Evolutionary conservation across 1,140 invertebrate species (phyloP), one percentile per base, ranked within the genome.

Genomic region (Achatina immaculata): DNA sequence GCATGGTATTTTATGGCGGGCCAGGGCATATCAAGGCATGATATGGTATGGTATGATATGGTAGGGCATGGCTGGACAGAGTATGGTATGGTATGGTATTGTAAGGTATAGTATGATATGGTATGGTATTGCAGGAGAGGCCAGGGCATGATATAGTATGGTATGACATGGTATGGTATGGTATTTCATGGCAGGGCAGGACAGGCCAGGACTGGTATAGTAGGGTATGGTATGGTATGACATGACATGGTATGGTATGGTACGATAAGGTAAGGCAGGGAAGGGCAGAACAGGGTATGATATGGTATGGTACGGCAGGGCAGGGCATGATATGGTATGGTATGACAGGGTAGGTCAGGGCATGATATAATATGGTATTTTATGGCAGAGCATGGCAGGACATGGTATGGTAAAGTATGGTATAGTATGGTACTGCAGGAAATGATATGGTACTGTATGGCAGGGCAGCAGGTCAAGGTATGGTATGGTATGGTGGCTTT

Each of bases 11-110:
- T 14, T 68, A 68, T 31, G 65, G 65, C 31, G 31, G 11, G 65
- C 14, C 31, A 68, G 11, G 65, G 65, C 31, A 68, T 31, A 28
- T 14, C 31, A 16, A 16, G 65, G 14, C 31, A 68, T 31, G 14
- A 28, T 68, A 68, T 31, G 65, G 65, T 68, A 68, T 31, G 65
- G 65, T 68, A 68, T 31, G 31, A 34, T 68, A 31, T 31, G 65
- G 48, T 14, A 51, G 11, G 48, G 48, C 24, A 24, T 24, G 48
- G 48, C 24, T 51, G 11, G 11, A 24, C 48, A 51, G 11, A 51
- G 48, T 51, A 24, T 24, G 48, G 48, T 51, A 24, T 24, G 48
- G 48, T 51, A 51, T 24, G 48, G 48, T 14, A 51, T n/a, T n/a
- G n/a, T n/a, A n/a, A n/a, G n/a, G n/a, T n/a, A n/a, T n/a, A n/a